Conservation (phyloP, 2,113 vertebrate species). For the Lichenostomus cassidix region DNA sequence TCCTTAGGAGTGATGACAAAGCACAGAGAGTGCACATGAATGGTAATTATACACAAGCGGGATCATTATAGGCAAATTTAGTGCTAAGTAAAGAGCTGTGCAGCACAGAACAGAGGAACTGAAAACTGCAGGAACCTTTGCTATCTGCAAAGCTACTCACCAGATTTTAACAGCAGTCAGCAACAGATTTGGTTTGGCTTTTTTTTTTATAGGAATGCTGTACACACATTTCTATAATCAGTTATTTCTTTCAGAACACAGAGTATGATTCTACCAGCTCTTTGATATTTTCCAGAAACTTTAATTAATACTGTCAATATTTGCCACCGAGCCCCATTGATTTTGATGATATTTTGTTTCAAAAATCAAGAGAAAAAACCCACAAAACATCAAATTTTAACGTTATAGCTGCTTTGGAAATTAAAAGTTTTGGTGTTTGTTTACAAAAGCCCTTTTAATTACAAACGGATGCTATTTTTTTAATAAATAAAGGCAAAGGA, state of each 20-base stretch:
- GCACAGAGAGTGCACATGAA: neutral
- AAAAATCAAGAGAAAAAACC: neutral
- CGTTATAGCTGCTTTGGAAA: neutral
- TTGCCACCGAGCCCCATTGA: neutral
- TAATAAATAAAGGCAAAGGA: neutral
- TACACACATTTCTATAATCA: neutral
- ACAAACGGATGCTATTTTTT: neutral
- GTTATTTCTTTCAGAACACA: neutral
- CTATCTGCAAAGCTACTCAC: neutral
- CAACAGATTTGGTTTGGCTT: neutral
- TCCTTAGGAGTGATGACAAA: conserved; percentile 13
- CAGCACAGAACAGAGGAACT: neutral
- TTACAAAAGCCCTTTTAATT: neutral
- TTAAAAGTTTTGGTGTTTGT: neutral
- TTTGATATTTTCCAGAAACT: neutral
- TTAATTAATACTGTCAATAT: neutral
- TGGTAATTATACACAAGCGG: neutral
- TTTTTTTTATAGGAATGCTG: neutral
- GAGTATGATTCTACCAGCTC: neutral
- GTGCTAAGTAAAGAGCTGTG: neutral
- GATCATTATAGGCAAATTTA: neutral
- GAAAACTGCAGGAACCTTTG: neutral
- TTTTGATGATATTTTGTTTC: neutral
- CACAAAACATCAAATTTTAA: neutral
- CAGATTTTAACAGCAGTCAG: conserved; percentile 13